Base-by-base conservation (phyloP, 2,888 invertebrate species). In the Mylabris sibirica region DNA sequence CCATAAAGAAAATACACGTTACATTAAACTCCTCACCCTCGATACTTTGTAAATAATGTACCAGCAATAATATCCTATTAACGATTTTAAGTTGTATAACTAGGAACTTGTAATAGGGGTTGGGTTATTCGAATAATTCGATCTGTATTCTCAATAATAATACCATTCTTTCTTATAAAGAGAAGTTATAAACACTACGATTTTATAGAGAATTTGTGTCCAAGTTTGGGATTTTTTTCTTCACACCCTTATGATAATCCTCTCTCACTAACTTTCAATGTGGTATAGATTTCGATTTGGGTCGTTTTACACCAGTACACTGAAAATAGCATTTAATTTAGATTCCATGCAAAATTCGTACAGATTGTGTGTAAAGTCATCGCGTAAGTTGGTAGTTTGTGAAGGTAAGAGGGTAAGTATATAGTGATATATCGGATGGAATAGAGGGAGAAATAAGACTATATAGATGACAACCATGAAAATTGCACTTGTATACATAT, bases 1-100 rank as follows among this genome's bases (percentile, higher is more conserved):
- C 65, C 65, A 70, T 68, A 71, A 72, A 71, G 69, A 44, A 17
- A 44, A 44, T 72, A 72, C 73, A 76, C 75, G 75, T 76, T 76
- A 76, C 75, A 75, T 76, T 76, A 67, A 74, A 74, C 72, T 74
- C 70, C 72, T 74, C 70, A 64, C 68, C 65, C 57, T 64, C 61
- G 70, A 72, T 73, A 75, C 71, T 76, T 74, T 71, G 67, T 65
- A 69, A 72, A 73, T 74, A 75, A 76, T 73, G 72, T 76, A 76
- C 72, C 75, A 73, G 68, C 74, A 73, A 74, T 76, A 74, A 76
- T 76, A 70, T 68, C 67, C 67, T 65, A 70, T 72, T 74, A 74
- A 72, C 66, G 70, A 70, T 68, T 65, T 63, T 64, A 22, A 38
- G 26, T 49, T 49, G 20, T 49, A 44, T 17, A 17, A 44, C 44